Conservation (phyloP, 2,797 vertebrate genomes). For the Acestrorhynchus altus region DNA sequence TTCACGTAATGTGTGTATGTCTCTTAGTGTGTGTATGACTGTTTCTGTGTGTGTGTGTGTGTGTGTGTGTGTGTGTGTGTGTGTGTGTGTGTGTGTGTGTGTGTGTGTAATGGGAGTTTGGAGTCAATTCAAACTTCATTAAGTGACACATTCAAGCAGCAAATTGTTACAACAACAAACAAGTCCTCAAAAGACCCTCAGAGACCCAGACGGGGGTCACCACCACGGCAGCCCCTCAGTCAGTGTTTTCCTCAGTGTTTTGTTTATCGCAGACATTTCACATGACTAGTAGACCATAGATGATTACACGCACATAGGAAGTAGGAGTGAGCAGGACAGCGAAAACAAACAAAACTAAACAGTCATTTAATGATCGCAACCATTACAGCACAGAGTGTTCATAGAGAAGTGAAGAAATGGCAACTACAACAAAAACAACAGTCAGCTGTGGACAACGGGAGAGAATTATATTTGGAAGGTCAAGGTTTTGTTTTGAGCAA, state of each 20-base stretch:
- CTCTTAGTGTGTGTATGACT: too few species aligned
- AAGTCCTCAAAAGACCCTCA: constrained; percentile 20
- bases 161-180: constrained; percentile 68
- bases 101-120: constrained; percentile 57
- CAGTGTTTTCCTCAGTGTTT: not conserved
- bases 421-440: too few species aligned
- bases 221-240: not conserved
- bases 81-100: constrained; percentile 42
- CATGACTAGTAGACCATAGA: not conserved
- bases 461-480: too few species aligned
- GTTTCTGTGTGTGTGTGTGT: not conserved
- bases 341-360: too few species aligned
- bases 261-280: not conserved
- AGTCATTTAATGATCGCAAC: too few species aligned
- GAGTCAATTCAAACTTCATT: constrained; percentile 64
- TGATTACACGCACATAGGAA: not conserved
- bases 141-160: constrained; percentile 60
- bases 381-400: too few species aligned
- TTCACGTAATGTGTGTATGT: constrained; percentile 38
- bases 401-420: too few species aligned
- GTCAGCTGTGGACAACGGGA: too few species aligned
- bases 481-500: too few species aligned
- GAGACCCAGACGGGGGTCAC: constrained; percentile 17
- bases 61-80: too few species aligned
- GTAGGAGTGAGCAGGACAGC: too few species aligned